A percentile compares a stretch with the other conserved stretches of the same genome.
These are phyloP conservation scores for Leptatherina wallacei DNA, from an alignment of 2,797 vertebrate species.

Conservation along the genomic window DNA sequence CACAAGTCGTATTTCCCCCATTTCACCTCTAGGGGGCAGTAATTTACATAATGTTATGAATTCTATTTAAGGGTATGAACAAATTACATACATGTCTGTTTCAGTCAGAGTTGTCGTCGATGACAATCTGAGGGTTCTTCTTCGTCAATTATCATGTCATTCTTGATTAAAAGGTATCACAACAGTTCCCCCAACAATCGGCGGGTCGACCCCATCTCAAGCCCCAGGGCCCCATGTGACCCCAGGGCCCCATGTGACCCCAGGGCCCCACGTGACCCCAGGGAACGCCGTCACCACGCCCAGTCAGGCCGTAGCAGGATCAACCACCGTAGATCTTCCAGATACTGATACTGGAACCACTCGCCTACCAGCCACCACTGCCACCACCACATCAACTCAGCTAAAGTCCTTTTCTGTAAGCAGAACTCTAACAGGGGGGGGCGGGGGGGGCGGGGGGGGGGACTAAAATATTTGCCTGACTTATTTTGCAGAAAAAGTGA, in stretches of 20 bases:
- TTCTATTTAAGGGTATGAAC: no score
- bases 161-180: not conserved
- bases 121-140: no score
- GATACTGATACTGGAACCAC: not conserved
- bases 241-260: no score
- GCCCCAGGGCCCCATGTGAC: no score
- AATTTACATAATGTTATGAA: no score
- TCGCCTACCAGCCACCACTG: accelerated
- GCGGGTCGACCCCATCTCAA: not conserved
- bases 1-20: no score
- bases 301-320: accelerated
- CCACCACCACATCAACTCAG: accelerated
- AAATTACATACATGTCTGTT: no score
- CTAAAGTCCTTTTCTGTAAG: slow-evolving; percentile 16
- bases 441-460: not conserved
- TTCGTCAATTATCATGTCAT: not conserved
- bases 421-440: accelerated
- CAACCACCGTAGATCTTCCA: accelerated
- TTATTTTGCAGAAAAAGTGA: not conserved
- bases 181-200: not conserved
- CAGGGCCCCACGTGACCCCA: no score
- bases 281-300: no score
- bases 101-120: no score
- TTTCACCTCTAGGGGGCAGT: no score
- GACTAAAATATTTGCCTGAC: not conserved